Evolutionary conservation across 2,888 invertebrate genomes (phyloP).

Genomic region (Heliconius ismenius): DNA sequence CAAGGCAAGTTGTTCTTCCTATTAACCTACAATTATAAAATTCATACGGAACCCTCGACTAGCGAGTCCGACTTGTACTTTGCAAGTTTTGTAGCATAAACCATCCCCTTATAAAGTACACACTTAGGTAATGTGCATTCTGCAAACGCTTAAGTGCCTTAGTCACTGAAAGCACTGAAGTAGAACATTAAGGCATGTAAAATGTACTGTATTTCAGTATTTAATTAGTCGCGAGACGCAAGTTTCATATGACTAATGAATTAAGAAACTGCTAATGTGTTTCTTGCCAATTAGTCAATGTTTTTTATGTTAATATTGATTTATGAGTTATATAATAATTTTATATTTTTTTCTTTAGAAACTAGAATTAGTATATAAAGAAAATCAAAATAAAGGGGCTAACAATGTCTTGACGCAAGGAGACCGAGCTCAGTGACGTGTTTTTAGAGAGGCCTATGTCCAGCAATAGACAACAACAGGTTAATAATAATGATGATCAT

Average conservation of each 20-base stretch:
- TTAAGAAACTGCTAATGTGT: not conserved
- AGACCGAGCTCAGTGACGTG: not conserved
- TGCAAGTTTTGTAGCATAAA: not conserved
- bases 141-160: conserved; percentile 16
- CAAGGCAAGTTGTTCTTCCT: not conserved
- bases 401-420: not conserved
- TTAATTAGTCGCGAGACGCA: not conserved
- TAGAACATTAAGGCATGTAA: conserved; percentile 4
- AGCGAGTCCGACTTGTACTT: not conserved
- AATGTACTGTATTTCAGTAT: not conserved
- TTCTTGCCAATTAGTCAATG: not conserved
- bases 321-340: too few relatives aligned
- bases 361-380: too few relatives aligned
- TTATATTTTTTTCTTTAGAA: too few relatives aligned
- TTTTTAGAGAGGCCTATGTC: too few relatives aligned
- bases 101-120: conserved; percentile 6
- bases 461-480: too few relatives aligned
- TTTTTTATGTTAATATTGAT: not conserved
- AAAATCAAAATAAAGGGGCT: not conserved
- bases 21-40: not conserved
- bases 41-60: not conserved
- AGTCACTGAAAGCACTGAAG: conserved; percentile 5
- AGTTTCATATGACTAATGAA: conserved; percentile 2
- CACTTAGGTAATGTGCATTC: not conserved
- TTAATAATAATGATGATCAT: too few relatives aligned